Evolutionary conservation across 2,888 invertebrate species (phyloP).

Genomic region (Oscheius sp.): DNA sequence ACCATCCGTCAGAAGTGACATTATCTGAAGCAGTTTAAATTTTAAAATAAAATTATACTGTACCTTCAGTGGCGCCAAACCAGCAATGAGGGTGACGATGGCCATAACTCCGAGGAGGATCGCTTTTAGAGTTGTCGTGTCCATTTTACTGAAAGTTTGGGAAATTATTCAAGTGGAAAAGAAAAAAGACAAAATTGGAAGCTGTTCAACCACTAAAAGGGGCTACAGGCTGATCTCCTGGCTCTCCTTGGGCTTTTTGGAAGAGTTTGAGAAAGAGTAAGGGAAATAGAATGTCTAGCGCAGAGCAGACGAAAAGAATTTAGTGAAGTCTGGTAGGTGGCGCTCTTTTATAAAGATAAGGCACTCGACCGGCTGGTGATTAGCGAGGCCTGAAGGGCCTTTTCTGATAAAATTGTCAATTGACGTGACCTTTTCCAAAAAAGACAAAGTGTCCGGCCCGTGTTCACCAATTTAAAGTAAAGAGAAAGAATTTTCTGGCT

Average conservation of each 20-base stretch:
- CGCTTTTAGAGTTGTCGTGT: constrained; percentile 45
- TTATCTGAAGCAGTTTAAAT: constrained; percentile 38
- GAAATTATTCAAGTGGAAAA: background rate
- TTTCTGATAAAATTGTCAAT: constrained; percentile 1
- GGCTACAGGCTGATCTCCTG: too few relatives aligned
- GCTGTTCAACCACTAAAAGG: background rate
- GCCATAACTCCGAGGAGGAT: constrained; percentile 60
- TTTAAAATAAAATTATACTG: background rate
- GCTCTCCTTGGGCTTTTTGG: too few relatives aligned
- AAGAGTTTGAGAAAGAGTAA: background rate
- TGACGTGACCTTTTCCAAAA: too few relatives aligned
- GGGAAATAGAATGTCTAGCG: background rate
- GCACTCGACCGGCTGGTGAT: constrained; percentile 10
- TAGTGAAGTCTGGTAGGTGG: constrained; percentile 8
- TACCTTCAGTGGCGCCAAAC: constrained; percentile 79
- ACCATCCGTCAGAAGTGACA: constrained; percentile 39
- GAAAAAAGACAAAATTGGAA: background rate
- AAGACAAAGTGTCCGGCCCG: too few relatives aligned
- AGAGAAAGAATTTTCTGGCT: too few relatives aligned
- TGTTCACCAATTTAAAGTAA: too few relatives aligned
- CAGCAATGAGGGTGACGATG: constrained; percentile 53
- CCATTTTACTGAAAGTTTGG: constrained; percentile 14
- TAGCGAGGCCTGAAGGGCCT: constrained; percentile 21
- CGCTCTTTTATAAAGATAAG: constrained; percentile 12
- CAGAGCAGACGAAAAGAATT: background rate